phyloP scores from a whole-genome alignment of 2,113 vertebrate species.

The Elachura formosa region DNA sequence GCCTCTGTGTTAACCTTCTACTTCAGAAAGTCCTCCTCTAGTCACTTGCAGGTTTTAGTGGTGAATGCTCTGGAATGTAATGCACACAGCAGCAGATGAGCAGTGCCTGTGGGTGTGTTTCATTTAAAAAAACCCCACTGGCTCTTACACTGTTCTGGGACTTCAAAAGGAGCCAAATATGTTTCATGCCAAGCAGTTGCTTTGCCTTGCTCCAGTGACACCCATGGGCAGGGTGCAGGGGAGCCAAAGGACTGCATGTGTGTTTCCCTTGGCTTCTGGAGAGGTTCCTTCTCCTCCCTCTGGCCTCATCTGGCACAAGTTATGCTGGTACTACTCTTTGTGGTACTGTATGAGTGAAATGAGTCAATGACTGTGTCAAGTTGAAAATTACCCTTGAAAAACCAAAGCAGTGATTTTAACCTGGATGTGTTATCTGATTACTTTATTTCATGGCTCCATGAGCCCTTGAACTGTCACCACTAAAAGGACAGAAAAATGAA shows the following conservation, averaged over 20 bases:
- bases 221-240: neutral
- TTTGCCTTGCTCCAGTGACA: neutral
- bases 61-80: neutral
- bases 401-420: neutral
- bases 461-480: neutral
- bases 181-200: neutral
- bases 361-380: neutral
- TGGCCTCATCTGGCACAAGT: neutral
- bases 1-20: neutral
- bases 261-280: neutral
- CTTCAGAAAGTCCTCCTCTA: neutral
- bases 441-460: neutral
- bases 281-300: neutral
- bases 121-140: neutral
- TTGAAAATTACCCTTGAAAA: neutral
- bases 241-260: accelerated
- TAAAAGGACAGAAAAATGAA: neutral
- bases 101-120: neutral
- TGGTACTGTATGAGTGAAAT: neutral
- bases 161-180: neutral
- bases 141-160: too few relatives aligned
- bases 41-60: neutral
- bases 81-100: neutral
- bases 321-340: neutral
- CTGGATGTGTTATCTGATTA: neutral